Conservation (phyloP, 1,140 invertebrate species). For the Drosophila ogumai region DNA sequence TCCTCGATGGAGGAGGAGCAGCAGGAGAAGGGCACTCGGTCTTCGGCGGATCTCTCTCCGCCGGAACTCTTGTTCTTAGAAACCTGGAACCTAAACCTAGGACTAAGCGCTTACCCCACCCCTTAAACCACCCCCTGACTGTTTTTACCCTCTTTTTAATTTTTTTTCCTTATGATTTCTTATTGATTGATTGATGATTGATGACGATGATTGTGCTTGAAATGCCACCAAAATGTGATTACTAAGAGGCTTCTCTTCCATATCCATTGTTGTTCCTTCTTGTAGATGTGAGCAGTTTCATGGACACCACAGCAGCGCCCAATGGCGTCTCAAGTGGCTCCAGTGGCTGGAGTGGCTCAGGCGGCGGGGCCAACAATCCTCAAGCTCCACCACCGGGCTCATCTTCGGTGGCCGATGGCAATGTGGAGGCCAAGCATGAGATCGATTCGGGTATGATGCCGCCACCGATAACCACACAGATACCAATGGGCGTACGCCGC, state of each 20-base stretch:
- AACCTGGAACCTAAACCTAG: slow-evolving; percentile 37
- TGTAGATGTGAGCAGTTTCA: slow-evolving; percentile 74
- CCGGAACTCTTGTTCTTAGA: slow-evolving; percentile 15
- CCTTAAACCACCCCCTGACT: slow-evolving; percentile 4
- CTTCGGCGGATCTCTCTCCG: slow-evolving; percentile 23
- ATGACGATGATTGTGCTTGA: slow-evolving; percentile 8
- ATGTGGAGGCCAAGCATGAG: slow-evolving; percentile 85
- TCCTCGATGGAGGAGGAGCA: neutral
- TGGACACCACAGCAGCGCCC: slow-evolving; percentile 67
- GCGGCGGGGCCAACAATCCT: neutral
- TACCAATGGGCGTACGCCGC: slow-evolving; percentile 86
- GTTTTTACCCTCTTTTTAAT: slow-evolving; percentile 20
- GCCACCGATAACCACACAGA: slow-evolving; percentile 86
- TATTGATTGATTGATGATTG: slow-evolving; percentile 8
- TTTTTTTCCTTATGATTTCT: slow-evolving; percentile 32
- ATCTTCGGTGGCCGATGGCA: neutral
- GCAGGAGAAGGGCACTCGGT: slow-evolving; percentile 17
- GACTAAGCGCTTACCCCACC: slow-evolving; percentile 17
- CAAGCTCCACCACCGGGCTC: neutral
- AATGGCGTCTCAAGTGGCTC: slow-evolving; percentile 1
- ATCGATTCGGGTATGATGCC: slow-evolving; percentile 87
- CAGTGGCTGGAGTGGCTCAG: slow-evolving; percentile 7
- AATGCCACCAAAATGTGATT: slow-evolving; percentile 47
- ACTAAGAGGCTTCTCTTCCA: slow-evolving; percentile 40
- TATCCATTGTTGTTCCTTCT: slow-evolving; percentile 57